These are phyloP conservation scores for Oreochromis spilurus DNA, from an alignment of 2,113 vertebrate species.

Conservation along the genomic window DNA sequence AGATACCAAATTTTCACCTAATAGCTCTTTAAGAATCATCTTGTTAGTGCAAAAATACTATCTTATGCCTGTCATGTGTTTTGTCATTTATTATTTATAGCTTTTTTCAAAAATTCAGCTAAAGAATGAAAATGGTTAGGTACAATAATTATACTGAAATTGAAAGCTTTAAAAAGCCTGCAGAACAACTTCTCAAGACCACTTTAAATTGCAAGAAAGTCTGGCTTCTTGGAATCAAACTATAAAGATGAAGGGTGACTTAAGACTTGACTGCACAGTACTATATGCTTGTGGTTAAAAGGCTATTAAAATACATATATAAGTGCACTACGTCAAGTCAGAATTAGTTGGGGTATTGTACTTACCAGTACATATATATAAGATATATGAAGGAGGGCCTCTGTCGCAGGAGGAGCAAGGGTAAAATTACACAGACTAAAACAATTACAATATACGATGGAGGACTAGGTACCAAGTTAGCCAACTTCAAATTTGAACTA, in stretches of 20 bases:
- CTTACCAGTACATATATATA: accelerated
- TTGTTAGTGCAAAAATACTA: background rate
- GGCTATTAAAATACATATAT: background rate
- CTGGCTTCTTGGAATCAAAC: background rate
- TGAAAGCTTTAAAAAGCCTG: background rate
- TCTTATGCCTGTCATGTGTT: background rate
- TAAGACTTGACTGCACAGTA: background rate
- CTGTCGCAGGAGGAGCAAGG: too few species aligned
- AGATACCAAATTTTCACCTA: background rate
- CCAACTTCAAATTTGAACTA: constrained; percentile 3
- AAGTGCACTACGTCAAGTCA: background rate
- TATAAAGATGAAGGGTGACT: background rate
- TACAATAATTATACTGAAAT: background rate
- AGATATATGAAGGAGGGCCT: background rate
- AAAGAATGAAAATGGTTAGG: accelerated
- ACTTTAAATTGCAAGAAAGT: background rate
- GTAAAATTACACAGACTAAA: background rate
- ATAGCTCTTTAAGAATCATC: background rate
- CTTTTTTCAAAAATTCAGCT: background rate
- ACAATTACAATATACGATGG: accelerated
- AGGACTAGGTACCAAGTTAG: background rate
- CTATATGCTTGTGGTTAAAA: background rate
- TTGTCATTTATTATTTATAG: accelerated
- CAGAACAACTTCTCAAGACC: background rate
- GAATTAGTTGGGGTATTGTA: accelerated